A percentile compares a stretch with the other conserved stretches of the same genome.
Conservation (phyloP, 2,888 invertebrate species). For the Torymus auratus region DNA sequence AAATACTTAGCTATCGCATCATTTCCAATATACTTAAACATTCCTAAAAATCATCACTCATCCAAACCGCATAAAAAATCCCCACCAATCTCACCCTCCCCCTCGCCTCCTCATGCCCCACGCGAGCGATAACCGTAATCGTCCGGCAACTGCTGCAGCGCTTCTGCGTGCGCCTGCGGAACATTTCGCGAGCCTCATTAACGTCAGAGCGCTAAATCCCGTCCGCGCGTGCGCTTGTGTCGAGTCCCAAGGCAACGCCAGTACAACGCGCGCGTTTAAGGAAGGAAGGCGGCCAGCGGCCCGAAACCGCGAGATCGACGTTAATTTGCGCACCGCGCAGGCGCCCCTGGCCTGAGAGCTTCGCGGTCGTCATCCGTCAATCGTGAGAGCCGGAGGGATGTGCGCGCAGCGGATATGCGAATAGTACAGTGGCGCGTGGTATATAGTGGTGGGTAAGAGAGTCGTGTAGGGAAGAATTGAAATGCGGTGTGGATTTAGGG, state of each 20-base stretch:
- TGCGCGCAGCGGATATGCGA: too few species aligned
- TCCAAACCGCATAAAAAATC: too few species aligned
- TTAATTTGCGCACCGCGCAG: slow-evolving; percentile 24
- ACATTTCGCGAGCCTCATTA: slow-evolving; percentile 37
- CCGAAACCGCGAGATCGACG: slow-evolving; percentile 27
- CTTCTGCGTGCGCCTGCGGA: not conserved
- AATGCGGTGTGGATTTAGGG: too few species aligned
- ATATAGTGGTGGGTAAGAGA: too few species aligned
- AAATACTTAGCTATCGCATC: too few species aligned
- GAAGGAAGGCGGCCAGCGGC: slow-evolving; percentile 14
- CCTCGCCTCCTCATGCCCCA: too few species aligned
- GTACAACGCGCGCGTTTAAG: not conserved
- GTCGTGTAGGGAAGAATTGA: too few species aligned
- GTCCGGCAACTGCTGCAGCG: not conserved
- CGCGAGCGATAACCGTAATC: too few species aligned
- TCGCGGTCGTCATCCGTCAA: slow-evolving; percentile 31
- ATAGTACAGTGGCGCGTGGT: too few species aligned
- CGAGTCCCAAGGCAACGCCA: not conserved
- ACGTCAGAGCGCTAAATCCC: slow-evolving; percentile 37
- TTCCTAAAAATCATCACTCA: too few species aligned
- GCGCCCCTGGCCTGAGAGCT: not conserved
- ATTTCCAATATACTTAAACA: too few species aligned
- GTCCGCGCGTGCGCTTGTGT: not conserved
- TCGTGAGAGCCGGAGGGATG: not conserved
- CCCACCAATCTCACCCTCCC: too few species aligned